Percentiles rank a stretch among this genome's conserved stretches.
These are phyloP conservation scores for Calephelis perditalis DNA, from an alignment of 2,888 invertebrate species.

Conservation along the genomic window DNA sequence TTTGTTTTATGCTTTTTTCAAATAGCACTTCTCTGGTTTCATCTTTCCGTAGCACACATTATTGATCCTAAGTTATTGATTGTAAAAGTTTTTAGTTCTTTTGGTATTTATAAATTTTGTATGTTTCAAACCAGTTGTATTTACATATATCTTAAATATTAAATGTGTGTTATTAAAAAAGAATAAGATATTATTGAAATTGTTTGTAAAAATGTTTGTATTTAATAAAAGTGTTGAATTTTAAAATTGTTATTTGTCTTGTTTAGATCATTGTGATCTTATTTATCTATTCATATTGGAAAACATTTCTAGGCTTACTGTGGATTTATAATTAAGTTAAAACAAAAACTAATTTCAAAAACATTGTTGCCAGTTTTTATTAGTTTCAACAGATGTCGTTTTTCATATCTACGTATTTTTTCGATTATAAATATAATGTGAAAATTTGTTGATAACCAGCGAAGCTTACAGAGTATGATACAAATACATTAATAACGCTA, in stretches of 20 bases:
- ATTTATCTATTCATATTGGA: slow-evolving; percentile 6
- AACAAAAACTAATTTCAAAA: too few species aligned
- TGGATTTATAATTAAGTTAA: too few species aligned
- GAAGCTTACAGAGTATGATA: too few species aligned
- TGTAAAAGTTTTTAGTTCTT: background rate
- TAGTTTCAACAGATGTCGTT: too few species aligned
- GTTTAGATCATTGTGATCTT: background rate
- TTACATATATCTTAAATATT: background rate
- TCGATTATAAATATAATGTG: too few species aligned
- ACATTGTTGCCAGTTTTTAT: too few species aligned
- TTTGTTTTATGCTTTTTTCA: background rate
- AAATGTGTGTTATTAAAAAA: slow-evolving; percentile 9
- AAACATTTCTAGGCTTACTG: background rate
- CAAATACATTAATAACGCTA: too few species aligned
- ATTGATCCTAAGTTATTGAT: background rate
- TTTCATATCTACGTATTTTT: too few species aligned
- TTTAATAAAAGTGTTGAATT: slow-evolving; percentile 45
- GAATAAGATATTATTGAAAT: slow-evolving; percentile 39
- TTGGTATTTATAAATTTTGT: background rate
- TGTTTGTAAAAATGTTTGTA: slow-evolving; percentile 40
- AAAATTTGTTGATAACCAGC: too few species aligned
- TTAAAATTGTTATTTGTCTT: slow-evolving; percentile 32
- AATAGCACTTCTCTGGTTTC: slow-evolving; percentile 2
- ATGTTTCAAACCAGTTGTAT: background rate
- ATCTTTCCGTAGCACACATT: background rate